These are phyloP conservation scores for Harpagoxenus sublaevis DNA, from an alignment of 2,888 invertebrate genomes.

Conservation along the genomic window DNA sequence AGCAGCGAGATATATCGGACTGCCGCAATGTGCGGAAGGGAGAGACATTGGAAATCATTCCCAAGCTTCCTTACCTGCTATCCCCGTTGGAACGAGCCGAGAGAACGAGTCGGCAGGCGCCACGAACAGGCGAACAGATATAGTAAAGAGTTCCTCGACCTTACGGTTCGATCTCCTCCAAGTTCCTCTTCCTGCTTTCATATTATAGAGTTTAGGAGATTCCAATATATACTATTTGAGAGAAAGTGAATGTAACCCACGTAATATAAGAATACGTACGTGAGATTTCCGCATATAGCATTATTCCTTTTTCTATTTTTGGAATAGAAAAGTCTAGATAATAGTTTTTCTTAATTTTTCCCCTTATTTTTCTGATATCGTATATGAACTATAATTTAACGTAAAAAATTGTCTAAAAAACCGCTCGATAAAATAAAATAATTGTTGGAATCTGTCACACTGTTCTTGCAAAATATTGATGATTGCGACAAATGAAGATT, in stretches of 20 bases:
- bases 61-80: constrained; percentile 37
- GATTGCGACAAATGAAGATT: background rate
- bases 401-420: background rate
- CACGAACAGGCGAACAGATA: constrained; percentile 51
- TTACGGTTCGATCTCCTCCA: constrained; percentile 48
- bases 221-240: background rate
- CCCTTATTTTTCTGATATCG: background rate
- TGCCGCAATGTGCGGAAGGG: constrained; percentile 8
- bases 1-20: constrained; percentile 33
- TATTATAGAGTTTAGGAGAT: constrained; percentile 30
- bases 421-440: background rate
- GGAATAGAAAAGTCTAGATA: background rate
- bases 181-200: constrained; percentile 57
- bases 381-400: background rate
- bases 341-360: background rate
- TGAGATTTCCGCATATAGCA: background rate
- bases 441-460: background rate
- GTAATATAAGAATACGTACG: background rate
- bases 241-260: background rate
- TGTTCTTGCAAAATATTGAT: constrained; percentile 14
- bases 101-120: constrained; percentile 44
- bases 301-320: background rate
- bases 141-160: constrained; percentile 65
- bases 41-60: constrained; percentile 45
- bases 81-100: constrained; percentile 33